Evolutionary conservation across 2,888 invertebrate genomes (phyloP).

Genomic region (Baccha elongata): DNA sequence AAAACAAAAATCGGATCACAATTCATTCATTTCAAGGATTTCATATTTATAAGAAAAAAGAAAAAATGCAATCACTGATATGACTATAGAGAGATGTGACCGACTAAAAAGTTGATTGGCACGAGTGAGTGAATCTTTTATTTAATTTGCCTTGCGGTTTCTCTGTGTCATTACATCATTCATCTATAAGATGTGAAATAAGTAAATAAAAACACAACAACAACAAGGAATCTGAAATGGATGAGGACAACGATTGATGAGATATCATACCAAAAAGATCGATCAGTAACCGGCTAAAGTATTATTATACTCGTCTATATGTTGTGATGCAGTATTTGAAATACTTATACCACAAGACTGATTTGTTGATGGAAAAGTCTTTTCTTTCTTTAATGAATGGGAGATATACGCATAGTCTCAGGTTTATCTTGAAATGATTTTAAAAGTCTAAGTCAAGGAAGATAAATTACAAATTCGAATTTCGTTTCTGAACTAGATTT

Average conservation of each 20-base stretch:
- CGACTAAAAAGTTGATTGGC: conserved; percentile 69
- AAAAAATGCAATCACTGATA: conserved; percentile 18
- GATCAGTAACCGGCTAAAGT: conserved; percentile 46
- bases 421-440: conserved; percentile 2
- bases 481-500: too few species aligned
- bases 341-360: conserved; percentile 21
- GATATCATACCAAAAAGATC: conserved; percentile 70
- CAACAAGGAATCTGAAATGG: conserved; percentile 42
- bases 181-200: conserved; percentile 26
- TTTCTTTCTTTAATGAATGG: conserved; percentile 20
- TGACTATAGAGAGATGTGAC: conserved; percentile 39
- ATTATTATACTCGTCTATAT: too few species aligned
- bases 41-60: conserved; percentile 39
- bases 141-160: conserved; percentile 63
- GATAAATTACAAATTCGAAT: too few species aligned
- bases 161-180: conserved; percentile 64
- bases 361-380: conserved; percentile 20
- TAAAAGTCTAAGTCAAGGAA: too few species aligned
- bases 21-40: conserved; percentile 39
- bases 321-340: conserved; percentile 44
- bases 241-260: conserved; percentile 70
- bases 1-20: conserved; percentile 10
- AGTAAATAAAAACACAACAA: conserved; percentile 24
- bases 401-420: conserved; percentile 24
- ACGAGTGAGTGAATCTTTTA: conserved; percentile 68